phyloP scores from a whole-genome alignment of 2,888 invertebrate species.

The Hyalella azteca region DNA sequence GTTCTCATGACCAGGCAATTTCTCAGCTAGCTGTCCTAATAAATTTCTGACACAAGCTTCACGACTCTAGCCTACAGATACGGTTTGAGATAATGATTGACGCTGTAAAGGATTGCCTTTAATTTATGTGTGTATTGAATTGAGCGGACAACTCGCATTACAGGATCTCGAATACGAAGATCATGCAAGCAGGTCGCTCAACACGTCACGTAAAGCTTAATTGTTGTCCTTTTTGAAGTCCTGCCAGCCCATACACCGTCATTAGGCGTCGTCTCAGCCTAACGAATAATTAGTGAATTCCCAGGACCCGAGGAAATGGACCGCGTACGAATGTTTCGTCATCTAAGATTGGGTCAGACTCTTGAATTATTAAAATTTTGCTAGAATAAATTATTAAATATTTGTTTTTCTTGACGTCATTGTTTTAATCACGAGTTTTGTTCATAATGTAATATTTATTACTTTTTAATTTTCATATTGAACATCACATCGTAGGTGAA shows the following conservation, averaged over 20 bases:
- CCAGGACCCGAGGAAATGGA: not conserved
- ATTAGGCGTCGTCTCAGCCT: not conserved
- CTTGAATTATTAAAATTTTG: too few species aligned
- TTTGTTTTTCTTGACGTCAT: too few species aligned
- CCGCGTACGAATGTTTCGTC: too few species aligned
- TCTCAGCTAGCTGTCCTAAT: not conserved
- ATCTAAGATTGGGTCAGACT: too few species aligned
- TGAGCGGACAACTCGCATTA: not conserved
- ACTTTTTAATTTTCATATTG: too few species aligned
- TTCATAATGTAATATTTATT: too few species aligned
- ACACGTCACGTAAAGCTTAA: constrained; percentile 23
- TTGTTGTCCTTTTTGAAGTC: not conserved
- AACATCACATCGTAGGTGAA: too few species aligned
- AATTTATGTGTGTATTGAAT: not conserved
- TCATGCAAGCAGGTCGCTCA: too few species aligned
- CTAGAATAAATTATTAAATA: too few species aligned
- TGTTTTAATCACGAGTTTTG: too few species aligned
- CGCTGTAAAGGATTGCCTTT: not conserved
- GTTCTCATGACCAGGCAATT: not conserved
- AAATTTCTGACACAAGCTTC: not conserved
- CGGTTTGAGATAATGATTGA: constrained; percentile 14
- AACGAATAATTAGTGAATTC: not conserved
- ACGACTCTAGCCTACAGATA: not conserved
- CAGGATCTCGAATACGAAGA: constrained; percentile 4
- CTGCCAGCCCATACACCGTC: not conserved